Conservation (phyloP, 2,888 invertebrate species). For the Mantis religiosa region DNA sequence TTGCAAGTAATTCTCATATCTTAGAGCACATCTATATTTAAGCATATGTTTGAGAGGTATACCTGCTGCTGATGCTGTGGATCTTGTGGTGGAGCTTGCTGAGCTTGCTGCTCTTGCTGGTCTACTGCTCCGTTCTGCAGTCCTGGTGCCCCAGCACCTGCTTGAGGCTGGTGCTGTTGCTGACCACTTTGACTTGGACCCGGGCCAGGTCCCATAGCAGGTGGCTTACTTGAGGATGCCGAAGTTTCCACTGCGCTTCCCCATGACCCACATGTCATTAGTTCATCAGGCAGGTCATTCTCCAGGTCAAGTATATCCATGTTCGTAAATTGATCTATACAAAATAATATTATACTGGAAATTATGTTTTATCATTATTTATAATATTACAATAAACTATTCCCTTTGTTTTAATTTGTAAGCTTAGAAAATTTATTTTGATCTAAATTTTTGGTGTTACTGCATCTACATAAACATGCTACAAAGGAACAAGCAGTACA, state of each 20-base stretch:
- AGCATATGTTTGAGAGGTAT: background rate
- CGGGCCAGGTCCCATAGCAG: conserved; percentile 76
- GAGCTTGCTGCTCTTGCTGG: conserved; percentile 26
- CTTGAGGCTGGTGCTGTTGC: conserved; percentile 26
- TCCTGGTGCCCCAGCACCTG: conserved; percentile 40
- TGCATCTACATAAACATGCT: too few species aligned
- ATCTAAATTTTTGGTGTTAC: background rate
- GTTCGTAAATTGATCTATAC: conserved; percentile 66
- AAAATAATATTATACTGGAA: background rate
- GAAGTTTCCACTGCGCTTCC: conserved; percentile 52
- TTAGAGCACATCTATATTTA: too few species aligned
- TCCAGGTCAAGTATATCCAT: conserved; percentile 85
- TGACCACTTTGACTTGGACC: conserved; percentile 44
- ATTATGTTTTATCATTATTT: background rate
- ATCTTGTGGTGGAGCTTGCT: conserved; percentile 20
- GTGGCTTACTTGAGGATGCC: conserved; percentile 63
- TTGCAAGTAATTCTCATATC: too few species aligned
- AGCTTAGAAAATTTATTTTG: background rate
- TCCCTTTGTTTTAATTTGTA: background rate
- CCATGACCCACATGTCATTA: conserved; percentile 71
- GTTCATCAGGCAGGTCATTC: conserved; percentile 87
- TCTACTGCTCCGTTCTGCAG: conserved; percentile 48
- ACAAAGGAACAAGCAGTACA: too few species aligned
- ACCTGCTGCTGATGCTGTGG: conserved; percentile 29
- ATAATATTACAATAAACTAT: background rate